A percentile compares a stretch with the other conserved stretches of the same genome.
These are phyloP conservation scores for Uropsilus gracilis DNA, from an alignment of 2,113 vertebrate genomes.

Conservation along the genomic window DNA sequence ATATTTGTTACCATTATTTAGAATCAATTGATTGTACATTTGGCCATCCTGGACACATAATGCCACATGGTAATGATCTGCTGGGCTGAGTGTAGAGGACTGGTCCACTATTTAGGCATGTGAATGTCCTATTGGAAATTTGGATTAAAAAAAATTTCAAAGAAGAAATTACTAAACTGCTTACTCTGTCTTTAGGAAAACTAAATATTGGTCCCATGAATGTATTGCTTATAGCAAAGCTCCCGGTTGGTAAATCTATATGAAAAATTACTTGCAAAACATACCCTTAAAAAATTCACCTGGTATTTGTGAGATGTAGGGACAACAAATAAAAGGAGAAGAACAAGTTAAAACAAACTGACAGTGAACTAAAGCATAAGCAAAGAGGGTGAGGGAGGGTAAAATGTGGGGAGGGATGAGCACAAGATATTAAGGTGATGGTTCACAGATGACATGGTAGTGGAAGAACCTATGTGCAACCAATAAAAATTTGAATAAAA, in stretches of 20 bases:
- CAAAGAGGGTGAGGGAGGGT: too few relatives aligned
- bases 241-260: neutral
- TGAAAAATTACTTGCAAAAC: conserved; percentile 13
- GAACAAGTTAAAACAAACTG: too few relatives aligned
- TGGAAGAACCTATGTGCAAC: too few relatives aligned
- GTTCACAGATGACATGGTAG: too few relatives aligned
- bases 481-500: too few relatives aligned
- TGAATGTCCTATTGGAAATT: neutral
- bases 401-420: too few relatives aligned
- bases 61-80: neutral
- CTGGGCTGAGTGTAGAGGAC: neutral
- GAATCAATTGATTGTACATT: conserved; percentile 1
- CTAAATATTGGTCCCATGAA: neutral
- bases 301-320: neutral
- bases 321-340: too few relatives aligned
- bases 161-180: neutral
- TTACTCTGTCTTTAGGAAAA: neutral
- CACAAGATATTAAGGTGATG: too few relatives aligned
- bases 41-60: neutral
- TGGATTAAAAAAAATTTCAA: neutral
- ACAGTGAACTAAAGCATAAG: too few relatives aligned
- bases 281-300: neutral
- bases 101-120: neutral
- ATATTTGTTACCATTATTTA: neutral
- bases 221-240: conserved; percentile 9